A percentile compares a stretch with the other conserved stretches of the same genome.
Conservation (phyloP, 2,888 invertebrate genomes). For the Cerceris rybyensis region DNA sequence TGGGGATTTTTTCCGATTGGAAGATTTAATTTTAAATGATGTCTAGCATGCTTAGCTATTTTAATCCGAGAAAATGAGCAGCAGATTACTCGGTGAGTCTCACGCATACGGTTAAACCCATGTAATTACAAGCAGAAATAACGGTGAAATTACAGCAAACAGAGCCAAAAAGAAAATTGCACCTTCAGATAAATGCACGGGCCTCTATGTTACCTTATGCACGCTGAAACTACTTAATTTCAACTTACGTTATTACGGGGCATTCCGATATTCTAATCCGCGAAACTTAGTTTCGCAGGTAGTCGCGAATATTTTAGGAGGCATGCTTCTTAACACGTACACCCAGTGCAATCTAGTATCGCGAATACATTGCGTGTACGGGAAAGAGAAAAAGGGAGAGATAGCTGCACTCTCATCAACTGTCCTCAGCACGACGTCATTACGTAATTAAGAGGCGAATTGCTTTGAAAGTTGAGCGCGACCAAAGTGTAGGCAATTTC, state of each 20-base stretch:
- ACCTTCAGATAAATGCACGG: not conserved
- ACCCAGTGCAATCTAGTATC: slow-evolving; percentile 8
- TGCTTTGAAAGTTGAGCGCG: slow-evolving; percentile 56
- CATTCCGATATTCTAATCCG: slow-evolving; percentile 27
- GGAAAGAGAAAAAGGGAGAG: not conserved
- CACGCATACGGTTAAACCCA: not conserved
- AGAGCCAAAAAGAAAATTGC: not conserved
- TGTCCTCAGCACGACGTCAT: slow-evolving; percentile 51
- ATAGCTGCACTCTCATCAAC: slow-evolving; percentile 34
- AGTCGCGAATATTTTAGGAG: slow-evolving; percentile 30
- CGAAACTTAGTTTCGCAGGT: slow-evolving; percentile 43
- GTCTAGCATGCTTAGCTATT: not conserved
- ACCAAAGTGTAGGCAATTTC: slow-evolving; percentile 54
- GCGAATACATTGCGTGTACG: slow-evolving; percentile 19
- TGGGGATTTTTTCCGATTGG: not conserved
- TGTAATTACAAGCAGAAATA: not conserved
- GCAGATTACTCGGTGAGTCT: too few species aligned
- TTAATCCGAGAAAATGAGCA: not conserved
- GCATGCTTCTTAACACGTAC: not conserved
- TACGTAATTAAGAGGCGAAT: slow-evolving; percentile 64
- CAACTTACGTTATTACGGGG: not conserved
- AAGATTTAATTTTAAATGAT: not conserved
- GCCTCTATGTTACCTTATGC: not conserved
- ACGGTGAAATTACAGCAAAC: not conserved
- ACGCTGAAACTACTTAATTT: slow-evolving; percentile 1